Percentiles rank a stretch among this genome's conserved stretches.
phyloP scores from a whole-genome alignment of 2,888 invertebrate species.

The Xylota segnis region DNA sequence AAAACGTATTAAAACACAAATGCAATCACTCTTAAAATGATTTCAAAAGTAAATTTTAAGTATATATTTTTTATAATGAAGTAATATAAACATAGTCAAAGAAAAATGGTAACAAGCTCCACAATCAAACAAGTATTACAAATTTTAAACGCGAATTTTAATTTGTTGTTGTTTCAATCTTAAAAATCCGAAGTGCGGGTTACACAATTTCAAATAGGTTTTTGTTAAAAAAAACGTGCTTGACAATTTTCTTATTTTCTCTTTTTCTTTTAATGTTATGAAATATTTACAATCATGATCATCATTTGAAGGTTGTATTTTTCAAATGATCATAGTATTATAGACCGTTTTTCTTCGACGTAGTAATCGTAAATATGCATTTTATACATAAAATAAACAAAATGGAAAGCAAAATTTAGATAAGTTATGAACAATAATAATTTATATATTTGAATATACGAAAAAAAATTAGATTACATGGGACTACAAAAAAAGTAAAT shows the following conservation, averaged over 20 bases:
- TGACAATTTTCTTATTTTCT: slow-evolving; percentile 6
- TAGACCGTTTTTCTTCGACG: slow-evolving; percentile 41
- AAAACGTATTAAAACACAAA: slow-evolving; percentile 60
- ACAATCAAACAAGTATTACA: slow-evolving; percentile 73
- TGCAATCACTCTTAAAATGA: slow-evolving; percentile 73
- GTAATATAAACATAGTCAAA: slow-evolving; percentile 51
- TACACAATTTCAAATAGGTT: neutral
- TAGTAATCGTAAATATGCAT: slow-evolving; percentile 41
- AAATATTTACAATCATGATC: slow-evolving; percentile 20
- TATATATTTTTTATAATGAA: slow-evolving; percentile 69
- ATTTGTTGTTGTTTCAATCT: slow-evolving; percentile 15
- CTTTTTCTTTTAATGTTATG: slow-evolving; percentile 20
- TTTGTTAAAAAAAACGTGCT: slow-evolving; percentile 3
- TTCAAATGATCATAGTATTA: slow-evolving; percentile 55
- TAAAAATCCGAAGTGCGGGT: neutral
- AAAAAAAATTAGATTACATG: slow-evolving; percentile 63
- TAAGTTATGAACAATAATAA: slow-evolving; percentile 69
- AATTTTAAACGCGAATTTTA: slow-evolving; percentile 32
- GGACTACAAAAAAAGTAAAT: slow-evolving; percentile 60
- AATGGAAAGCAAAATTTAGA: slow-evolving; percentile 49
- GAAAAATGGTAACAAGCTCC: slow-evolving; percentile 59
- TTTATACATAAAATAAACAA: slow-evolving; percentile 36
- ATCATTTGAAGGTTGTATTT: slow-evolving; percentile 44
- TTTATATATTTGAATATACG: slow-evolving; percentile 70
- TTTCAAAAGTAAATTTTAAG: slow-evolving; percentile 73